A percentile compares a stretch with the other conserved stretches of the same genome.
Conservation (phyloP, 2,113 vertebrate species). For the Apistogramma diplotaenia region DNA sequence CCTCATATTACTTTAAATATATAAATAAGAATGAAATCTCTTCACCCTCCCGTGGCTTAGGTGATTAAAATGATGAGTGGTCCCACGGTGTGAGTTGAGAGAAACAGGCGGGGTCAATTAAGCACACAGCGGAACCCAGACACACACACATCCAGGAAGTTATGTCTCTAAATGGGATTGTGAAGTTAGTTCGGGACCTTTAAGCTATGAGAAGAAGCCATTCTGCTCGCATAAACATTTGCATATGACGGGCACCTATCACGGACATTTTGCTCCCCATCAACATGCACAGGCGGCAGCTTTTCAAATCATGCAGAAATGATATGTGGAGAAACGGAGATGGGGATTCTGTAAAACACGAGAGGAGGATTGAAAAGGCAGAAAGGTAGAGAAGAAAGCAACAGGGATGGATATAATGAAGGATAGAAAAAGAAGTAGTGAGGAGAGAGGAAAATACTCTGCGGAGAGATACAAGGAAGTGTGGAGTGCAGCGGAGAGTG, state of each 20-base stretch:
- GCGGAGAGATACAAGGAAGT: background rate
- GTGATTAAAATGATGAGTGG: constrained; percentile 48
- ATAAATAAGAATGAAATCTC: constrained; percentile 7
- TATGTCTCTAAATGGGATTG: constrained; percentile 15
- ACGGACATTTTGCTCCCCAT: constrained; percentile 43
- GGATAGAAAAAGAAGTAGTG: background rate
- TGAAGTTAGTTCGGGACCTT: constrained; percentile 22
- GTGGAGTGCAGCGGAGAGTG: background rate
- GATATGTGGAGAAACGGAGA: background rate
- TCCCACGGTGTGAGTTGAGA: constrained; percentile 7
- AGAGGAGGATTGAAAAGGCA: background rate
- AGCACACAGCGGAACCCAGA: background rate
- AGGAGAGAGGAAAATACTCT: background rate
- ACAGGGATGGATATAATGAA: background rate
- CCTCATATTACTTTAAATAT: background rate
- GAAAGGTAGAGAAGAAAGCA: background rate
- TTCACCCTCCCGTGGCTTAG: background rate
- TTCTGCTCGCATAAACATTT: background rate
- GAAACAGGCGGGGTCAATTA: constrained; percentile 28
- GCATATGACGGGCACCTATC: constrained; percentile 4
- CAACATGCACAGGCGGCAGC: background rate
- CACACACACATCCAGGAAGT: background rate
- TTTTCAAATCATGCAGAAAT: constrained; percentile 29
- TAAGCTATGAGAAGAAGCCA: constrained; percentile 19
- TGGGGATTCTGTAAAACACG: background rate